Evolutionary conservation across 2,888 invertebrate species (phyloP).

Genomic region (Parthenolecanium corni): DNA sequence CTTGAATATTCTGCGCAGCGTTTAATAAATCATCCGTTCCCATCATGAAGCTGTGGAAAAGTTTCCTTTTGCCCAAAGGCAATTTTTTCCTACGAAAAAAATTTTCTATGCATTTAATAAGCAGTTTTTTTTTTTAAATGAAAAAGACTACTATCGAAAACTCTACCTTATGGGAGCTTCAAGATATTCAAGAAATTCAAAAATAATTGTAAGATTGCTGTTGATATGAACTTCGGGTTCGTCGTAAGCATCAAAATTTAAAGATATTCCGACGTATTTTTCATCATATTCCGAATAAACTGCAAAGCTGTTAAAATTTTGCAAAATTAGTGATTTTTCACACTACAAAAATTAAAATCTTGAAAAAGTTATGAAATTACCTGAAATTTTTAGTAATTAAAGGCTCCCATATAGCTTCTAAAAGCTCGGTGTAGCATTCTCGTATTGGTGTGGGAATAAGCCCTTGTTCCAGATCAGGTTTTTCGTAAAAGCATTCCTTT

Average conservation of each 20-base stretch:
- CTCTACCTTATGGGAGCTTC: slow-evolving; percentile 64
- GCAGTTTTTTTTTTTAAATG: background rate
- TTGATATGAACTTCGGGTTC: slow-evolving; percentile 63
- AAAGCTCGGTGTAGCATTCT: slow-evolving; percentile 55
- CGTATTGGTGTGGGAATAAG: slow-evolving; percentile 55
- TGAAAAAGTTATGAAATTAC: slow-evolving; percentile 32
- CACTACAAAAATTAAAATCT: no score
- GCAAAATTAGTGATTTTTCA: background rate
- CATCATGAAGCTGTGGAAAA: slow-evolving; percentile 82
- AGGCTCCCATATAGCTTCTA: slow-evolving; percentile 57
- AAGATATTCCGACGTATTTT: slow-evolving; percentile 53
- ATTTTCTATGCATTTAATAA: background rate
- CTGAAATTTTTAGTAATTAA: slow-evolving; percentile 54
- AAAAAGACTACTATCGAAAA: no score
- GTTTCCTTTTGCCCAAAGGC: slow-evolving; percentile 53
- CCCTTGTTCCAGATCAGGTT: slow-evolving; percentile 74
- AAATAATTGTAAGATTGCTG: slow-evolving; percentile 57
- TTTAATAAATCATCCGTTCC: slow-evolving; percentile 55
- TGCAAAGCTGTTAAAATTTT: slow-evolving; percentile 50
- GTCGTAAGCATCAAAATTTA: slow-evolving; percentile 70
- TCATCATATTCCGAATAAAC: slow-evolving; percentile 47
- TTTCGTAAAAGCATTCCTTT: slow-evolving; percentile 70
- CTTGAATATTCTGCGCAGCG: slow-evolving; percentile 62
- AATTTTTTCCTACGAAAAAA: slow-evolving; percentile 40
- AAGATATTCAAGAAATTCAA: slow-evolving; percentile 64